Evolutionary conservation across 2,113 vertebrate genomes (phyloP).

Genomic region (Alethe castanea): DNA sequence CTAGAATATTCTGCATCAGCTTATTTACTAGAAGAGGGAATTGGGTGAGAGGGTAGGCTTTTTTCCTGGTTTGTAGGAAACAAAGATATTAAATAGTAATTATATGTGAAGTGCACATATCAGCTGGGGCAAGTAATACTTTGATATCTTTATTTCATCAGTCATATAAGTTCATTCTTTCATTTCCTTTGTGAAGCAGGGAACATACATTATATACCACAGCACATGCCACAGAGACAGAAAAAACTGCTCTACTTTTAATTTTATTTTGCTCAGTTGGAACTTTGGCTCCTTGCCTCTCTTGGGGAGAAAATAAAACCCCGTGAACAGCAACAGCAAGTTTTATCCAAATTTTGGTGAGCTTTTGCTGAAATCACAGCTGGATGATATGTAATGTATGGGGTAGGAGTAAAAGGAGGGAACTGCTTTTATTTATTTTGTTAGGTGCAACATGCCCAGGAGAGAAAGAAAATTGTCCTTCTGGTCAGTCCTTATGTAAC

Average conservation of each 20-base stretch:
- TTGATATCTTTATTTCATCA: slow-evolving; percentile 49
- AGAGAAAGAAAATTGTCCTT: slow-evolving; percentile 46
- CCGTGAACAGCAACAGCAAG: not conserved
- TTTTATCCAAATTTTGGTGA: slow-evolving; percentile 57
- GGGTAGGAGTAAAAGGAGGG: slow-evolving; percentile 16
- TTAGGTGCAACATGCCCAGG: slow-evolving; percentile 46
- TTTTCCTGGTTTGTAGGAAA: slow-evolving; percentile 23
- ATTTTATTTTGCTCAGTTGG: slow-evolving; percentile 45
- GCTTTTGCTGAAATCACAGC: slow-evolving; percentile 68
- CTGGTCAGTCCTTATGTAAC: slow-evolving; percentile 63
- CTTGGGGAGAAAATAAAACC: not conserved
- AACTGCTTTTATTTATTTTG: slow-evolving; percentile 64
- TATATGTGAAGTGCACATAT: slow-evolving; percentile 9
- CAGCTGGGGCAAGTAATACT: slow-evolving; percentile 50
- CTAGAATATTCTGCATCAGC: slow-evolving; percentile 27
- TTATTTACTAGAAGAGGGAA: slow-evolving; percentile 46
- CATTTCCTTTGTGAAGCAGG: slow-evolving; percentile 42
- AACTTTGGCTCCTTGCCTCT: slow-evolving; percentile 23
- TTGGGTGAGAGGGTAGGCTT: slow-evolving; percentile 22
- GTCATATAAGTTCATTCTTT: not conserved
- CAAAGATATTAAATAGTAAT: slow-evolving; percentile 58
- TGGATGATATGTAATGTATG: slow-evolving; percentile 45
- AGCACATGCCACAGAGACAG: not conserved
- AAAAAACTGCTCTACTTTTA: slow-evolving; percentile 35
- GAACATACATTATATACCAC: not conserved